These are phyloP conservation scores for Tenthredo livida DNA, from an alignment of 2,888 invertebrate species.

Conservation along the genomic window DNA sequence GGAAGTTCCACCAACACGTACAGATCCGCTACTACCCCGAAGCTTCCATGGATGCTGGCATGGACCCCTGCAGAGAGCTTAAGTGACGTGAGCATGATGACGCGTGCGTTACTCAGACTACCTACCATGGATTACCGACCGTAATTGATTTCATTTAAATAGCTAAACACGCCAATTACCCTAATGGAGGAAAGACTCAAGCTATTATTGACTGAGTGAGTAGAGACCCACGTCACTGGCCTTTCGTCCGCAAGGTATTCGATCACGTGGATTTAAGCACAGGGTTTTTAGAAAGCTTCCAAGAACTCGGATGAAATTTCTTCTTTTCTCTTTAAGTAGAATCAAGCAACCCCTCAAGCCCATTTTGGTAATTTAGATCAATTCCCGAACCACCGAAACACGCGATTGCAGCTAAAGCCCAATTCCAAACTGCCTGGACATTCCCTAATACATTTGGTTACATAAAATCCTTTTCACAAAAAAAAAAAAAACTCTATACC, in stretches of 20 bases:
- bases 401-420: background rate
- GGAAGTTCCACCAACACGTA: background rate
- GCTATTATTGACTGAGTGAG: background rate
- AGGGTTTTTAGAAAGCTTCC: background rate
- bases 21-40: background rate
- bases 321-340: background rate
- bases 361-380: too few relatives aligned
- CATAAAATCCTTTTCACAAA: background rate
- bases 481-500: background rate
- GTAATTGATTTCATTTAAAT: conserved; percentile 72
- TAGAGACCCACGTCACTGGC: background rate
- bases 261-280: background rate
- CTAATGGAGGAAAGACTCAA: conserved; percentile 40
- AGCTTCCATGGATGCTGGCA: background rate
- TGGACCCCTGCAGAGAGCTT: conserved; percentile 64
- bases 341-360: too few relatives aligned
- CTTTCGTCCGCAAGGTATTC: background rate
- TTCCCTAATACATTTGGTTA: background rate
- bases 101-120: conserved; percentile 62
- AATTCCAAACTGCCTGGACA: background rate
- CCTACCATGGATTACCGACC: conserved; percentile 61
- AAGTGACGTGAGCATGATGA: conserved; percentile 60
- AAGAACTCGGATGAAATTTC: background rate
- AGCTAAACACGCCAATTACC: conserved; percentile 61
- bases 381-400: background rate